Percentiles rank a stretch among this genome's conserved stretches.
phyloP scores from a whole-genome alignment of 2,888 invertebrate species.

The Andrena camellia region DNA sequence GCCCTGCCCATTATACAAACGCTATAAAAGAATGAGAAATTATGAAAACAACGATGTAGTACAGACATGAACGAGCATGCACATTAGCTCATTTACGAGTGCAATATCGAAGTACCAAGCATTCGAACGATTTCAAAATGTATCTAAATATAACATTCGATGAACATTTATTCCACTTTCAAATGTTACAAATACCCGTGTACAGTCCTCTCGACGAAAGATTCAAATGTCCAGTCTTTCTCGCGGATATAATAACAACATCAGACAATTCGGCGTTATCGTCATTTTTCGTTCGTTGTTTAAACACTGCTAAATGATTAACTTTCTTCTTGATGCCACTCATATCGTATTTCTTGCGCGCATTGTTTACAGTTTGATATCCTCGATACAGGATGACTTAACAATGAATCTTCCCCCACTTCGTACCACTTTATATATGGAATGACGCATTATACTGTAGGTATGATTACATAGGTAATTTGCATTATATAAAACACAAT shows the following conservation, averaged over 20 bases:
- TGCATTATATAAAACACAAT: not conserved
- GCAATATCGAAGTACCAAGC: conserved; percentile 48
- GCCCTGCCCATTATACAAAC: not conserved
- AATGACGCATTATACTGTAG: not conserved
- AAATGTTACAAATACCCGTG: conserved; percentile 87
- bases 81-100: conserved; percentile 39
- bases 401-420: conserved; percentile 23
- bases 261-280: conserved; percentile 90
- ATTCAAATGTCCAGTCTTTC: conserved; percentile 93
- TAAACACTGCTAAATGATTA: conserved; percentile 87
- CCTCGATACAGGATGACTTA: conserved; percentile 31
- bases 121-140: conserved; percentile 31
- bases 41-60: conserved; percentile 11
- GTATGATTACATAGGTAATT: not conserved
- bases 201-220: conserved; percentile 91
- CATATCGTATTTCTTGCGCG: conserved; percentile 51
- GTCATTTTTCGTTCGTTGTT: conserved; percentile 90
- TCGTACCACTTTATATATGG: not conserved
- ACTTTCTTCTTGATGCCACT: conserved; percentile 68
- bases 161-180: conserved; percentile 40
- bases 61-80: conserved; percentile 46
- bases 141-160: conserved; percentile 43
- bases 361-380: conserved; percentile 50
- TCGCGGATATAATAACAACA: conserved; percentile 91
- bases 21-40: not conserved